Evolutionary conservation across 2,113 vertebrate genomes (phyloP).

Genomic region (Alectura lathami): DNA sequence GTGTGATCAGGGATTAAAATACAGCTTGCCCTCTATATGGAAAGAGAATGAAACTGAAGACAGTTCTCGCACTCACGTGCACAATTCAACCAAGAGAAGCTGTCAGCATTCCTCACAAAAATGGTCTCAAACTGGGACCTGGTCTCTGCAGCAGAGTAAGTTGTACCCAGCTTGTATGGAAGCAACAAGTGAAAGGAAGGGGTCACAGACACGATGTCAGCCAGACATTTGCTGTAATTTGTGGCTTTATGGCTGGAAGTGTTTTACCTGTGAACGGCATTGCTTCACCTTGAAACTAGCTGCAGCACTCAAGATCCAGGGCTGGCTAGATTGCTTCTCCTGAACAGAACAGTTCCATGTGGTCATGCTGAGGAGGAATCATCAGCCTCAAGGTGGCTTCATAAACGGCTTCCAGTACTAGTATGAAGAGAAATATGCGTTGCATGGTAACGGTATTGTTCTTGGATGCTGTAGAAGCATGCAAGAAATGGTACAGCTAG

Average conservation of each 20-base stretch:
- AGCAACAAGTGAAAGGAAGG: background rate
- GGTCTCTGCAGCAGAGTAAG: background rate
- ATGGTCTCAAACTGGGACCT: background rate
- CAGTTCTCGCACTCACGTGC: background rate
- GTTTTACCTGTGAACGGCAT: background rate
- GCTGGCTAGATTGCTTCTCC: background rate
- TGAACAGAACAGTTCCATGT: fast-evolving
- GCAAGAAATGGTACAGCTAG: background rate
- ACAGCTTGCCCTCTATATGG: background rate
- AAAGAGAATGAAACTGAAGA: background rate
- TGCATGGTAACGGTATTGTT: background rate
- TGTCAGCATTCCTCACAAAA: background rate
- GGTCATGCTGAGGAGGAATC: background rate
- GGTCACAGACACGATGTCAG: background rate
- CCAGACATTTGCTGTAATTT: background rate
- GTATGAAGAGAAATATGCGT: background rate
- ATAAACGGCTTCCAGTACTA: background rate
- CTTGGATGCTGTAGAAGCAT: background rate
- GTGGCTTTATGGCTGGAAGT: background rate
- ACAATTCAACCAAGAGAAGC: no score
- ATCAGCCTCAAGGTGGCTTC: background rate
- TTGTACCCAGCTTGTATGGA: background rate
- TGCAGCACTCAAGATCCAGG: background rate
- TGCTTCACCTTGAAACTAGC: background rate
- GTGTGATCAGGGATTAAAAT: background rate